A percentile compares a stretch with the other conserved stretches of the same genome.
Evolutionary conservation across 2,888 invertebrate species (phyloP).

Genomic region (Archaeoteleia sp.): DNA sequence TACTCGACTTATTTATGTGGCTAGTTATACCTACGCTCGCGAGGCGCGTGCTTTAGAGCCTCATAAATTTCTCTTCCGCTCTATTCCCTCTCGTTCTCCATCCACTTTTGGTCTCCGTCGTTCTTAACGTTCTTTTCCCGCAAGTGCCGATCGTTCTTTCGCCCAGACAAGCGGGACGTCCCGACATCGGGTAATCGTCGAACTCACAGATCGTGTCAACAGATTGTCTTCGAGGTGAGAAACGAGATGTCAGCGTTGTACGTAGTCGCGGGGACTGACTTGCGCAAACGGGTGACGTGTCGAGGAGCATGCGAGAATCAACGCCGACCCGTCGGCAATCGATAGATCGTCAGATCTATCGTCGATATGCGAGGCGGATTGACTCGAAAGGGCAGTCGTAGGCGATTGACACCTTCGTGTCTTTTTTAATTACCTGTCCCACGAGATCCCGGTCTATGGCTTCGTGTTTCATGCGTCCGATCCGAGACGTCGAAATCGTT

Average conservation of each 20-base stretch:
- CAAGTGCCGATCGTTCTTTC: slow-evolving; percentile 13
- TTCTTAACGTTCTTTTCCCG: slow-evolving; percentile 23
- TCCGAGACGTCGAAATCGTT: too few relatives aligned
- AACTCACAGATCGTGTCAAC: slow-evolving; percentile 63
- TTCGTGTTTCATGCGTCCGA: too few relatives aligned
- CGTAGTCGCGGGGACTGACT: neutral
- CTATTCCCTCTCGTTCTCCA: slow-evolving; percentile 7
- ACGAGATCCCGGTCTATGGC: neutral
- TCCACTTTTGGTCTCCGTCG: slow-evolving; percentile 20
- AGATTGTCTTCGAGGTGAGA: slow-evolving; percentile 55
- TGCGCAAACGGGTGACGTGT: slow-evolving; percentile 15
- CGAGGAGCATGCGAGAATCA: slow-evolving; percentile 27
- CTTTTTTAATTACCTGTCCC: slow-evolving; percentile 58
- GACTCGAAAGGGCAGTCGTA: slow-evolving; percentile 13
- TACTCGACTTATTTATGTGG: slow-evolving; percentile 38
- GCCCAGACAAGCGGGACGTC: slow-evolving; percentile 26
- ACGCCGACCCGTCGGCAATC: slow-evolving; percentile 40
- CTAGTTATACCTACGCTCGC: slow-evolving; percentile 29
- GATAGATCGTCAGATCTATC: slow-evolving; percentile 58
- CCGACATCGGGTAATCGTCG: slow-evolving; percentile 29
- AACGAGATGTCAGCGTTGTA: slow-evolving; percentile 20
- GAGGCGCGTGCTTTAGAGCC: slow-evolving; percentile 43
- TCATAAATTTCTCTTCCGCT: slow-evolving; percentile 31
- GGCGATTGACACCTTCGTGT: slow-evolving; percentile 47
- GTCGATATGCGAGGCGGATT: slow-evolving; percentile 26